These are phyloP conservation scores for Myotis vivesi DNA, from an alignment of 2,797 vertebrate genomes.

Conservation along the genomic window DNA sequence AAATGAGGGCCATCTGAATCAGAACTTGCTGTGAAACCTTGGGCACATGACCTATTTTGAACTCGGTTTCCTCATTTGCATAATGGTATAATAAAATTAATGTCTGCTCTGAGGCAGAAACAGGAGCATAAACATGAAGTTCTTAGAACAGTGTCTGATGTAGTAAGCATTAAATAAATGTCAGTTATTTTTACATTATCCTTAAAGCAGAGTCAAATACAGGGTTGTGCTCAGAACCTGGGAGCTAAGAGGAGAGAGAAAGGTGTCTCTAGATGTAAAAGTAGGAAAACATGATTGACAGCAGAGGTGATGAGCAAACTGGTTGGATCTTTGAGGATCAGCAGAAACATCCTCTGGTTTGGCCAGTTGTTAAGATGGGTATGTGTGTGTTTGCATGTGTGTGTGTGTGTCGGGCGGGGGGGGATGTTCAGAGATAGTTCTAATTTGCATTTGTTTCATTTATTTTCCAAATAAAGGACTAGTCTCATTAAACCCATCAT, in stretches of 20 bases:
- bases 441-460: not conserved
- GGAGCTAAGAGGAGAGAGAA: not conserved
- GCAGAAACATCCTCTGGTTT: not conserved
- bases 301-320: not conserved
- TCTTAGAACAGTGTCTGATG: not conserved
- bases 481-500: not conserved
- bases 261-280: not conserved
- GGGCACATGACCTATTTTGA: not conserved
- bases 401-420: accelerated
- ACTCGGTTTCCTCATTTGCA: not conserved
- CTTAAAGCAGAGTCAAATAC: not conserved
- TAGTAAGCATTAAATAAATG: not conserved
- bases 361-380: not conserved
- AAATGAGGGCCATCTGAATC: not conserved
- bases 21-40: not conserved
- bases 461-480: not conserved
- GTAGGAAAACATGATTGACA: not conserved
- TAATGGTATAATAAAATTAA: not conserved
- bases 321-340: not conserved
- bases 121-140: not conserved
- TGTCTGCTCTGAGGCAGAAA: not conserved
- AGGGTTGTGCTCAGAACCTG: not conserved
- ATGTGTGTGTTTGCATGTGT: no score
- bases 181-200: not conserved
- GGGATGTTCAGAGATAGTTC: not conserved